A percentile compares a stretch with the other conserved stretches of the same genome.
phyloP scores from a whole-genome alignment of 1,140 invertebrate genomes.

The Uloborus diversus region DNA sequence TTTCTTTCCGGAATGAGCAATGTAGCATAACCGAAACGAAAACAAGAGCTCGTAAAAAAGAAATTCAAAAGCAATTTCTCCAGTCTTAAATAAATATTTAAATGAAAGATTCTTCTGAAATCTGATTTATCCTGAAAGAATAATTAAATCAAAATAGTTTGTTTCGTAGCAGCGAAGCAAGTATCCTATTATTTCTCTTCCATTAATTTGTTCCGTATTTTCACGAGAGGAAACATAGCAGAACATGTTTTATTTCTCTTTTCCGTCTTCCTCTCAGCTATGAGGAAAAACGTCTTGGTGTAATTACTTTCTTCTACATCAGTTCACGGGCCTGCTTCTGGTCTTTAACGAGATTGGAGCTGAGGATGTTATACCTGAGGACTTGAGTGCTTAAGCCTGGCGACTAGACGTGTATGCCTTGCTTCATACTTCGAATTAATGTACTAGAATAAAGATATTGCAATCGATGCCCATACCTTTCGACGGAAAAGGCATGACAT shows the following conservation, averaged over 20 bases:
- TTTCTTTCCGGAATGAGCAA: too few relatives aligned
- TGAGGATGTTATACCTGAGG: background rate
- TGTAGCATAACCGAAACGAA: too few relatives aligned
- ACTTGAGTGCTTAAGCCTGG: too few relatives aligned
- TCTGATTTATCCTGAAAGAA: background rate
- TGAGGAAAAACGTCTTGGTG: background rate
- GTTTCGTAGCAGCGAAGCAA: background rate
- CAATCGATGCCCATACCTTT: too few relatives aligned
- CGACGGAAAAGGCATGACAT: too few relatives aligned
- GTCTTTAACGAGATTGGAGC: slow-evolving; percentile 26
- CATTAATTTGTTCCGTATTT: background rate
- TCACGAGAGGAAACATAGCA: background rate
- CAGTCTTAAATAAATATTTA: background rate
- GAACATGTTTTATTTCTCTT: background rate
- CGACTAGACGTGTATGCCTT: too few relatives aligned
- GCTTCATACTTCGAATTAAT: too few relatives aligned
- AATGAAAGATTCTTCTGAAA: background rate
- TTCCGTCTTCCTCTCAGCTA: background rate
- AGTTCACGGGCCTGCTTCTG: slow-evolving; percentile 3
- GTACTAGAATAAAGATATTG: too few relatives aligned
- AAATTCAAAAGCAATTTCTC: too few relatives aligned
- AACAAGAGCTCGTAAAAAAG: too few relatives aligned
- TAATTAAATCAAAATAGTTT: slow-evolving; percentile 1
- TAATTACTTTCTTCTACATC: slow-evolving; percentile 27
- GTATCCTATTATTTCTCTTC: background rate